Base-by-base conservation (phyloP, 2,888 invertebrate species). In the Lithophane ornitopus region DNA sequence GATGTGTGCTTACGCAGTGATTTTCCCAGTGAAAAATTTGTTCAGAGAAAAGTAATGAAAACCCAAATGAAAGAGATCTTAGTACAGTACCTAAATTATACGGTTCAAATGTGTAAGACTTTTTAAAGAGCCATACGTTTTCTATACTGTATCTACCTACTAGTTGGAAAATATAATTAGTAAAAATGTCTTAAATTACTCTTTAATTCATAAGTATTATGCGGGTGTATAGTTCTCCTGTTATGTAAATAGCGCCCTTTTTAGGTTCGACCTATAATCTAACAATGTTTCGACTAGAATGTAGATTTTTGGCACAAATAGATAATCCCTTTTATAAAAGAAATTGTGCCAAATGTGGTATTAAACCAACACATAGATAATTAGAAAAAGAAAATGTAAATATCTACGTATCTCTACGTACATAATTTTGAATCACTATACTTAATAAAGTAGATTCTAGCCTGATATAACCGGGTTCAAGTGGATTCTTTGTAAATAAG, bases 311-410 rank as follows among this genome's bases (percentile, higher is more conserved):
- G 89, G 87, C 89, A 88, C 89, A 88, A 85, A 75, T 81, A 84
- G 77, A 83, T 84, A 81, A 84, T 81, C 74, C 68, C 74, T 77
- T 81, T 85, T 82, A 85, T 77, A 81, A 86, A 85, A 84, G 62
- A 84, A 80, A 89, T 88, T 90, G 92, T 93, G 93, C 92, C 92
- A 92, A 93, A 89, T 87, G 87, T 84, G 89, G 90, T 91, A 93
- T 90, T 90, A 89, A 92, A 89, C 88, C 87, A 91, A 88, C 80
- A 81, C 78, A 88, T 92, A 94, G 92, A 85, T 78, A 90, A 93
- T 92, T 94, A 93, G 91, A 89, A 73, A 66, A 87, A 92, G 89
- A 88, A 93, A 92, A 92, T 83, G 94, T 94, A 94, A 85, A 89
- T 90, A 83, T 70, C 61, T 76, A 86, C 84, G 86, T 90, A 66